Base-by-base conservation (phyloP, 2,797 vertebrate genomes). In the Oreortyx pictus region DNA sequence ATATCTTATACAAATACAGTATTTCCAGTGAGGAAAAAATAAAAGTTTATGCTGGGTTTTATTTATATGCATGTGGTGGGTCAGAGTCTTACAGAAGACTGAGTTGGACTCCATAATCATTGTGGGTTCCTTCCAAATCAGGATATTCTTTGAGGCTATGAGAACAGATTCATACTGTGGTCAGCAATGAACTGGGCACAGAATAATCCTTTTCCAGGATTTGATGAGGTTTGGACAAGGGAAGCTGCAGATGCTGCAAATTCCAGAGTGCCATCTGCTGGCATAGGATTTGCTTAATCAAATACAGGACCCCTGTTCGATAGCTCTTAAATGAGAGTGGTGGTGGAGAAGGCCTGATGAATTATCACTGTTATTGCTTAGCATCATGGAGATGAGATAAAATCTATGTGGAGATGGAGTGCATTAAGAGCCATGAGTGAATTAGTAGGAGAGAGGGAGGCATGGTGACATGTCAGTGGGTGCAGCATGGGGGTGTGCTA, bases 181-280 rank as follows among this genome's bases (percentile, higher is more conserved):
- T 50, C 35, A 5, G 4, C 20, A n/a, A 77, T 74, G 68, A 92
- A 23, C 37, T 3, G 3, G 41, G 6, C 9, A 41, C 4, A 54
- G 27, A 13, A 71, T 14, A 64, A 24, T 5, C 20, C 29, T 60
- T 92, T 89, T 33, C 9, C 43, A 92, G 56, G 19, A 41, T 31
- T 23, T 70, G 9, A 50, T 86, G 83, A 35, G 61, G 33, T 8
- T n/a, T 31, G 68, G 66, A 46, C 2, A 37, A 68, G 70, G 62
- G 47, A 94, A 61, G 65, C 82, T 67, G 74, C 7, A 79, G 75
- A 82, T 82, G 64, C 64, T 84, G 88, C 77, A 52, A 75, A 64
- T 8, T 86, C 89, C 1, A 11, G 80, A 93, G 92, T 91, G 89
- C 92, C 94, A 94, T 94, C 96, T 96, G 92, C 95, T 96, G 96